Percentiles rank a stretch among this genome's conserved stretches.
Conservation (phyloP, 2,888 invertebrate species). For the Agriotes lineatus region DNA sequence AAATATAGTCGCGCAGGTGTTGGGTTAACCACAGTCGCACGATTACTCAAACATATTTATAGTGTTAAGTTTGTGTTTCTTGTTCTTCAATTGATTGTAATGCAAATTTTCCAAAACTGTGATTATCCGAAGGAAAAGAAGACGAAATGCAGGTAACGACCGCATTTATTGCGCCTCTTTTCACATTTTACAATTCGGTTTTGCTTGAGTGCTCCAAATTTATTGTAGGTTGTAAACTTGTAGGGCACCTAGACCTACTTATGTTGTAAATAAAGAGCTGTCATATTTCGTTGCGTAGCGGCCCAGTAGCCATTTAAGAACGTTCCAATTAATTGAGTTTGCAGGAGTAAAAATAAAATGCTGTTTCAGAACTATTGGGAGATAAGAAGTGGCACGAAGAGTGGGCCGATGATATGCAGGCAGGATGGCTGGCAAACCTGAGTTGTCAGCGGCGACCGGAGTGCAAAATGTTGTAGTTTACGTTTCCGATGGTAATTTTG, state of each 20-base stretch:
- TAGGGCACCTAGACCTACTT: slow-evolving; percentile 27
- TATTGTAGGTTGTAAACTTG: slow-evolving; percentile 55
- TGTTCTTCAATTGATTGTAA: slow-evolving; percentile 59
- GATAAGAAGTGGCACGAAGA: slow-evolving; percentile 65
- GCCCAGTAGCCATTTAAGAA: too few species aligned
- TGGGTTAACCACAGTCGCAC: slow-evolving; percentile 57
- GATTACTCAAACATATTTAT: slow-evolving; percentile 42
- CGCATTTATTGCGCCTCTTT: slow-evolving; percentile 24
- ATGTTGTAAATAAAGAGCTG: slow-evolving; percentile 22
- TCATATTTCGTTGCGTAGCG: neutral
- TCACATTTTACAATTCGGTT: slow-evolving; percentile 46
- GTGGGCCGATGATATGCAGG: slow-evolving; percentile 79
- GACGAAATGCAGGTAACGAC: slow-evolving; percentile 67
- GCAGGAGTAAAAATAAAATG: neutral
- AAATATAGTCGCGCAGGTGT: slow-evolving; percentile 64
- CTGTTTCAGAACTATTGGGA: slow-evolving; percentile 61
- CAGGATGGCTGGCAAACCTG: slow-evolving; percentile 85
- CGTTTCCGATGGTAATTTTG: slow-evolving; percentile 71
- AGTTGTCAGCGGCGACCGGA: slow-evolving; percentile 72
- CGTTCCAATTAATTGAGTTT: neutral
- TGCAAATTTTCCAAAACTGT: slow-evolving; percentile 63
- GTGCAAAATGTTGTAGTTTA: slow-evolving; percentile 72
- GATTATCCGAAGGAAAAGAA: slow-evolving; percentile 58
- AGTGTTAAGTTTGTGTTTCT: slow-evolving; percentile 40
- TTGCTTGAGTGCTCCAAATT: slow-evolving; percentile 50